Base-by-base conservation (phyloP, 2,113 vertebrate genomes). In the Ceyx melanurus region DNA sequence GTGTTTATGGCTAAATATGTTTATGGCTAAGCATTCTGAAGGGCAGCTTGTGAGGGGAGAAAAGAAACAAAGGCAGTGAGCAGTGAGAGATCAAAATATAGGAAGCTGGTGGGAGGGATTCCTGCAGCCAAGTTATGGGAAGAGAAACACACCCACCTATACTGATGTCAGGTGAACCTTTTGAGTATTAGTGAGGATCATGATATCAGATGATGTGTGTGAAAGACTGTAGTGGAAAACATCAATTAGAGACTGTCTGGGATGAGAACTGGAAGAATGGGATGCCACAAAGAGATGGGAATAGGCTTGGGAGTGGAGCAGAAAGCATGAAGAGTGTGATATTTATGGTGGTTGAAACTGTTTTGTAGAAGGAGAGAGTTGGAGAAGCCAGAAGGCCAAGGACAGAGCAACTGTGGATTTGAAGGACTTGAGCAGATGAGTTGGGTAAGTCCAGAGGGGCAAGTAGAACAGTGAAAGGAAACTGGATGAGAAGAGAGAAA, bases 131-230 rank as follows among this genome's bases (percentile, higher is more conserved):
- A 21, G 15, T 48, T 77, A 83, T 40, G 23, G 43, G 56, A 57
- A 67, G 62, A 31, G 31, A 57, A 18, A 33, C 28, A 10, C 0
- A 0, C 5, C 9, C 29, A 26, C 13, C 28, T 58, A 0, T 72
- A 18, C 16, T 18, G 50, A 51, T 61, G 26, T 35, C 72, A 23
- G n/a, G 11, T 88, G n/a, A 21, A 42, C 4, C 73, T 11, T 71
- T 48, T 75, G 22, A 18, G 26, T 87, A 17, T 75, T 56, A 43
- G 13, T 53, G 51, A 67, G 51, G 40, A 78, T 25, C 21, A 18
- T 74, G 17, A 23, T 86, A 42, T 58, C 37, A 51, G 40, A 42
- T 0, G 0, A 23, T 37, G 13, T 40, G 5, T 29, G 9, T 78
- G 28, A 64, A 51, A 71, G 19, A 13, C 17, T 37, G 26, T 53